phyloP scores from a whole-genome alignment of 1,140 invertebrate species.

The Elysia chlorotica region DNA sequence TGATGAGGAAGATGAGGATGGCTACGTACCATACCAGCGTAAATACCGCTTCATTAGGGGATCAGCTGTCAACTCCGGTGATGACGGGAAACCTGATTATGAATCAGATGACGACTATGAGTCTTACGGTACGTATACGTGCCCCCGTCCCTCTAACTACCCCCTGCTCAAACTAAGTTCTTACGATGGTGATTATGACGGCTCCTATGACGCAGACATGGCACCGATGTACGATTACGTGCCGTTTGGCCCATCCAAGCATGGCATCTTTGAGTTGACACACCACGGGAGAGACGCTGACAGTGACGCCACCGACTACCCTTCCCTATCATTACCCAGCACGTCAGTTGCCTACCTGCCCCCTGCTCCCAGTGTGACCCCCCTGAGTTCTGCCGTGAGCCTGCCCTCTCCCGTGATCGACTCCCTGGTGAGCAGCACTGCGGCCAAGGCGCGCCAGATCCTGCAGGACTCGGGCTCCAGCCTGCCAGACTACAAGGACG shows the following conservation, averaged over 20 bases:
- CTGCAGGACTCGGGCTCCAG: slow-evolving; percentile 3
- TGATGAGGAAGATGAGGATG: slow-evolving; percentile 12
- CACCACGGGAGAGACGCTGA: too few species aligned
- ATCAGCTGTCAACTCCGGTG: not conserved
- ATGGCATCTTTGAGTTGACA: slow-evolving; percentile 19
- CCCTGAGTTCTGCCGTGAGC: not conserved
- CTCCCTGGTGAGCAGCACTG: slow-evolving; percentile 5
- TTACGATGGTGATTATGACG: slow-evolving; percentile 16
- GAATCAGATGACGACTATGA: not conserved
- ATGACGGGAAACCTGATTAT: slow-evolving; percentile 5
- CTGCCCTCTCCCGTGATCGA: not conserved
- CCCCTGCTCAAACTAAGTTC: slow-evolving; percentile 8
- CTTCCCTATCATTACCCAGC: not conserved
- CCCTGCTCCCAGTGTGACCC: not conserved
- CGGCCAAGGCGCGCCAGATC: not conserved
- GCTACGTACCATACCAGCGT: slow-evolving; percentile 1
- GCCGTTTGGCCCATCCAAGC: slow-evolving; percentile 13
- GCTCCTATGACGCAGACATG: slow-evolving; percentile 23
- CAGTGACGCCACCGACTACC: not conserved
- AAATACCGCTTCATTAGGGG: slow-evolving; percentile 15
- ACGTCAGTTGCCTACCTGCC: not conserved
- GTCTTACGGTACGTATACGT: slow-evolving; percentile 14
- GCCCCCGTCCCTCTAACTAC: not conserved
- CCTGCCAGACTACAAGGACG: slow-evolving; percentile 19
- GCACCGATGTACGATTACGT: slow-evolving; percentile 24